phyloP scores from a whole-genome alignment of 2,888 invertebrate species.

The Bombyx huttoni region DNA sequence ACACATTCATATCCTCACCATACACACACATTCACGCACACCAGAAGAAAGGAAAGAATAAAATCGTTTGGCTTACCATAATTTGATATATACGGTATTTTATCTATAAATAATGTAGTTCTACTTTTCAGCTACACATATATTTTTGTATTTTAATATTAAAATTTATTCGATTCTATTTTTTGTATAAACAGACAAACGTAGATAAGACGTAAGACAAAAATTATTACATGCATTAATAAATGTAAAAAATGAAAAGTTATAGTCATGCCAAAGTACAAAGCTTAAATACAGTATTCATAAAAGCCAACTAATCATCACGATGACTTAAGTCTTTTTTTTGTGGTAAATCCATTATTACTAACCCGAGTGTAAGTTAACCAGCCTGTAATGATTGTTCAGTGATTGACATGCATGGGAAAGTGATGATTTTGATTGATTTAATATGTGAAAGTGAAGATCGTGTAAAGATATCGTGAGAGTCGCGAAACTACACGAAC shows the following conservation, averaged over 20 bases:
- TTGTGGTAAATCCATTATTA: not conserved
- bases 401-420: not conserved
- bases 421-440: constrained; percentile 1
- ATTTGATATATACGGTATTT: no score
- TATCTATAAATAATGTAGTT: no score
- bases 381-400: not conserved
- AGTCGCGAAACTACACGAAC: not conserved
- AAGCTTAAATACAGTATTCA: not conserved
- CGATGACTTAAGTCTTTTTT: not conserved
- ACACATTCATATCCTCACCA: no score
- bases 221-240: no score
- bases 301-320: not conserved
- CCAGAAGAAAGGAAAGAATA: no score
- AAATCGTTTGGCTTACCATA: no score
- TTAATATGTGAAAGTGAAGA: not conserved
- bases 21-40: no score
- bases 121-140: no score
- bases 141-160: no score
- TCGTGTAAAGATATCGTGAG: not conserved
- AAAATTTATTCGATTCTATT: no score
- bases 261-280: not conserved
- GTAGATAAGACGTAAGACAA: no score
- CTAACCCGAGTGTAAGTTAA: not conserved
- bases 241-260: not conserved
- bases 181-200: no score